phyloP scores from a whole-genome alignment of 2,113 vertebrate genomes.

The Donacobius atricapilla region DNA sequence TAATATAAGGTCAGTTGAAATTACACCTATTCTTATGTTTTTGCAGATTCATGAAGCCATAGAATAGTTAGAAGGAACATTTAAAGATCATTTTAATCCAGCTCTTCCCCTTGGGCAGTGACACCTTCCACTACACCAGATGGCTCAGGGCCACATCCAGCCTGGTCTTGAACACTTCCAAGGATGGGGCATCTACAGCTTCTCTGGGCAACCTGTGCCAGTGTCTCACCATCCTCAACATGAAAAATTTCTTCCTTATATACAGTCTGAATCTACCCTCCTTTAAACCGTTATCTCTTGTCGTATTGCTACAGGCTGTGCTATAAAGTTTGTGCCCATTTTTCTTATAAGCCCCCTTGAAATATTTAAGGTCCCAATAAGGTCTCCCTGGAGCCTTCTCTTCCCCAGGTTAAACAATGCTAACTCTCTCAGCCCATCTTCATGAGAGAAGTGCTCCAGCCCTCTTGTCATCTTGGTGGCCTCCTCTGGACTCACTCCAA shows the following conservation, averaged over 20 bases:
- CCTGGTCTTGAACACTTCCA: background rate
- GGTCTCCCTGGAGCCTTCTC: background rate
- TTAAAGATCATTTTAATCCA: background rate
- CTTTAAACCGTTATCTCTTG: background rate
- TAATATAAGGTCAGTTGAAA: background rate
- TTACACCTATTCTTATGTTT: background rate
- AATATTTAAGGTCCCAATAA: accelerated
- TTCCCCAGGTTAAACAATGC: accelerated
- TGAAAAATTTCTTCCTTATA: background rate
- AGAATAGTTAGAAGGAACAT: background rate
- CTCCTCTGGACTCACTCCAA: background rate
- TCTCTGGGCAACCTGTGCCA: background rate
- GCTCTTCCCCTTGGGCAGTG: accelerated
- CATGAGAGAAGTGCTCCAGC: background rate
- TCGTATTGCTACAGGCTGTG: background rate
- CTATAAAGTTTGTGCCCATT: background rate
- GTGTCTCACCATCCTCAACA: background rate
- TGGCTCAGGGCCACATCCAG: background rate
- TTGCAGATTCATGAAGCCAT: background rate
- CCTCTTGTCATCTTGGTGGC: background rate
- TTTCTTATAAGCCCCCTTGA: background rate
- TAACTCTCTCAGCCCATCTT: background rate
- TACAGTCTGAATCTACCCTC: background rate
- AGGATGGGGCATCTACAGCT: background rate
- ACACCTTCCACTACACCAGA: background rate